phyloP scores from a whole-genome alignment of 2,888 invertebrate species.

The Charanyca ferruginea region DNA sequence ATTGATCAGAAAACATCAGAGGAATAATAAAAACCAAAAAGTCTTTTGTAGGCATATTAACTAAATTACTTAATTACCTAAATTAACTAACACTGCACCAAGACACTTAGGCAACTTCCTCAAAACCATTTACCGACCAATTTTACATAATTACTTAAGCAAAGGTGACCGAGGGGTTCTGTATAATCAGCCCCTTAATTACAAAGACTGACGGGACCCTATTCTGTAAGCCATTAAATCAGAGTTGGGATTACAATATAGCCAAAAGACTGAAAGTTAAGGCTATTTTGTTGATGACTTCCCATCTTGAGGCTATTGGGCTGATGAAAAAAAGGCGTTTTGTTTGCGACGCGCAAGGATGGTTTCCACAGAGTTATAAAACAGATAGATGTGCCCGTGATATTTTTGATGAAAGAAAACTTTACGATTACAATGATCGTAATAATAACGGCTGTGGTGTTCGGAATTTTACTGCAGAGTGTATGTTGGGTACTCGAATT shows the following conservation, averaged over 20 bases:
- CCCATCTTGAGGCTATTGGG: constrained; percentile 42
- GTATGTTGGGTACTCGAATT: neutral
- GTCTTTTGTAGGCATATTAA: no score
- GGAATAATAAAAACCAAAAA: no score
- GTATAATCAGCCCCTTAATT: constrained; percentile 63
- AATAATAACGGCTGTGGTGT: neutral
- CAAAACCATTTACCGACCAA: constrained; percentile 39
- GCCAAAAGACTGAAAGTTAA: constrained; percentile 31
- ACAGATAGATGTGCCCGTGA: constrained; percentile 1
- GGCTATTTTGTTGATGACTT: constrained; percentile 51
- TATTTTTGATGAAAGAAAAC: neutral
- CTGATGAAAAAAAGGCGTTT: constrained; percentile 57
- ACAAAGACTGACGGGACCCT: constrained; percentile 48
- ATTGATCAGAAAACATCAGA: no score
- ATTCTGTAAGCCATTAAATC: constrained; percentile 63
- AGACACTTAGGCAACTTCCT: constrained; percentile 12
- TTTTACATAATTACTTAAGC: constrained; percentile 62
- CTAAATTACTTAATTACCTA: neutral
- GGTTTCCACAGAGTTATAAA: constrained; percentile 22
- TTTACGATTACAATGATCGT: neutral
- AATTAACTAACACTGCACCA: constrained; percentile 1
- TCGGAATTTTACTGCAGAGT: constrained; percentile 1
- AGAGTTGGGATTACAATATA: constrained; percentile 58
- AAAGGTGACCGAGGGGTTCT: constrained; percentile 56
- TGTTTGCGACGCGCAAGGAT: constrained; percentile 38